Base-by-base conservation (phyloP, 2,113 vertebrate species). In the Saccopteryx bilineata region DNA sequence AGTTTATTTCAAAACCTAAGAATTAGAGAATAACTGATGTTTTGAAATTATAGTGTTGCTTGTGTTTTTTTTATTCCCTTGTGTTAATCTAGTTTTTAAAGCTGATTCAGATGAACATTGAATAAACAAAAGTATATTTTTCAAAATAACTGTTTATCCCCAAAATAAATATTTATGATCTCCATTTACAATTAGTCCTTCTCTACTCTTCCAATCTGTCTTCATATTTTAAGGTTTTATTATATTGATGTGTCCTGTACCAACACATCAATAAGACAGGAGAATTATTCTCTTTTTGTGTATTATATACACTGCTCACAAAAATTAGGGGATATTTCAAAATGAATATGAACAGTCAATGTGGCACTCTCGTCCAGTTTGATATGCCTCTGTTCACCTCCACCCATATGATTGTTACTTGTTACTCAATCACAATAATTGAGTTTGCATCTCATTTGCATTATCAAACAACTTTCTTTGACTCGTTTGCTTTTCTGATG, bases 1-100 rank as follows among this genome's bases (percentile, higher is more conserved):
- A 15, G 4, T 93, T 94, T 88, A 58, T 81, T 95, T 88, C 0
- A 39, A 84, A 72, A 91, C 71, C 9, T 15, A 46, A 23, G 75
- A 63, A 88, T 0, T 80, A 58, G 28, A 63, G 24, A 46, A 28
- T 23, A 80, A 87, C 5, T 72, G 9, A 78, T 15, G 0, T 46
- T 89, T 85, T 68, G 12, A 75, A 80, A 17, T 76, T 54, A 52
- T 10, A 61, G 1, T 46, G 14, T 76, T 95, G 2, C 1, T 65
- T 48, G 3, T 72, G 4, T 12, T 52, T 39, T 87, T 19, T 58
- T 85, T 75, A 61, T 28, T 58, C 31, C 1, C 24, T 92, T 52
- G 31, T n/a, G 66, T 60, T n/a, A 33, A 72, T 86, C 26, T 69
- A 26, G 3, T 33, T 83, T 96, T 88, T 66, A 58, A 97, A 89